Base-by-base conservation (phyloP, 2,797 vertebrate genomes). In the Pangasius sanitwongsei region DNA sequence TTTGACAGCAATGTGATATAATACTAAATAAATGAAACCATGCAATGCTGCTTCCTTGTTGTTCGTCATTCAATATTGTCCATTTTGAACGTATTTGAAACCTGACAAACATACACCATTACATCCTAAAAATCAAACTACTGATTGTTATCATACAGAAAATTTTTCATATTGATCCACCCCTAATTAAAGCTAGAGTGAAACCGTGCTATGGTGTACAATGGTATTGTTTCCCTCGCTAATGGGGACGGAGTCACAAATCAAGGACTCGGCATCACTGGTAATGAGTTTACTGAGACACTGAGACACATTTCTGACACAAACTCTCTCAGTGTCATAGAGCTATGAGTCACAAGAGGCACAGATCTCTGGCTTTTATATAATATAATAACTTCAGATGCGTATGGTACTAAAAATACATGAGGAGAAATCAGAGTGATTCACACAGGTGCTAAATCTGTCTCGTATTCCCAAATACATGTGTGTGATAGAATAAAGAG, bases 271-370 rank as follows among this genome's bases (percentile, higher is more conserved):
- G 37, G 16, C 34, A 74, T 37, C 44, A 4, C 25, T 80, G 53
- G 53, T 59, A 20, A 59, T 82, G 80, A 57, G n/a, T 82, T 37
- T 13, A 37, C 34, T 34, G 59, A 28, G 18, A 89, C 70, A 74
- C 90, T 89, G 41, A 48, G 61, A 61, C n/a, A 86, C 55, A 80
- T 67, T 67, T 20, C 44, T 74, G 55, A 31, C 9, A 50, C 41
- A 34, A 41, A 37, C 31, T 31, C 53, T 55, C 50, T 65, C 74
- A 57, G 31, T 61, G 23, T 34, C 61, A 53, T 23, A n/a, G 48
- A 82, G 78, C 78, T 83, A 15, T 61, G 78, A 83, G 50, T 65
- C 86, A 57, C 50, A 44, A 0, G 44, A 85, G 16, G 77, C 23
- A 28, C 15, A 48, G 31, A 31, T 20, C 61, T 34, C 11, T 74